phyloP scores from a whole-genome alignment of 2,888 invertebrate species.

The Rhamphomyia laevipes region DNA sequence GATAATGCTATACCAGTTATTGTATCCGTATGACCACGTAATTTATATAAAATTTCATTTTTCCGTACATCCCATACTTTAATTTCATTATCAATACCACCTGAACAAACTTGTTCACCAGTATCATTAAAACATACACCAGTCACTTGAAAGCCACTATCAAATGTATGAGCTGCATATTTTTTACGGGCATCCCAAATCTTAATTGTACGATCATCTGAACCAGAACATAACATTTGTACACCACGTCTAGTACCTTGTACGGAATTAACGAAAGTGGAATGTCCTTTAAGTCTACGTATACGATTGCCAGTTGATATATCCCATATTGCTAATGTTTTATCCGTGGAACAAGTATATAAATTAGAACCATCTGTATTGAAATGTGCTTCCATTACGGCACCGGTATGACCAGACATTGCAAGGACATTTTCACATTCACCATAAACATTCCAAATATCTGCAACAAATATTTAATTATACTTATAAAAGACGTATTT shows the following conservation, averaged over 20 bases:
- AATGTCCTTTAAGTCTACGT: constrained; percentile 79
- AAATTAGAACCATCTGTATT: constrained; percentile 73
- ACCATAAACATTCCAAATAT: constrained; percentile 93
- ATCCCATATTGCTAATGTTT: constrained; percentile 93
- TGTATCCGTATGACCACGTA: constrained; percentile 92
- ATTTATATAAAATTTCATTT: constrained; percentile 66
- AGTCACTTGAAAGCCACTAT: constrained; percentile 66
- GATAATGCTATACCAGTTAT: constrained; percentile 69
- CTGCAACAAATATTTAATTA: constrained; percentile 42
- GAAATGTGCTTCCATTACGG: constrained; percentile 86
- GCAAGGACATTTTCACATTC: constrained; percentile 95
- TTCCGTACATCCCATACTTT: constrained; percentile 97
- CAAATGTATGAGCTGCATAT: constrained; percentile 60
- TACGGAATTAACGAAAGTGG: constrained; percentile 61
- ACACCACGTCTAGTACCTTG: constrained; percentile 68
- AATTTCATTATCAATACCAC: constrained; percentile 93
- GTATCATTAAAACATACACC: constrained; percentile 91
- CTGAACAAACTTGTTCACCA: constrained; percentile 86
- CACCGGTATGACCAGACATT: constrained; percentile 90
- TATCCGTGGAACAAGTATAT: constrained; percentile 89
- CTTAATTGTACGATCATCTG: constrained; percentile 86
- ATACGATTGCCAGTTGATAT: constrained; percentile 75
- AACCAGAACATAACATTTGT: constrained; percentile 81
- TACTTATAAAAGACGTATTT: not conserved
- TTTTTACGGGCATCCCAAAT: constrained; percentile 89